These are phyloP conservation scores for Rhopalosiphum maidis DNA, from an alignment of 1,140 invertebrate species.

Conservation along the genomic window DNA sequence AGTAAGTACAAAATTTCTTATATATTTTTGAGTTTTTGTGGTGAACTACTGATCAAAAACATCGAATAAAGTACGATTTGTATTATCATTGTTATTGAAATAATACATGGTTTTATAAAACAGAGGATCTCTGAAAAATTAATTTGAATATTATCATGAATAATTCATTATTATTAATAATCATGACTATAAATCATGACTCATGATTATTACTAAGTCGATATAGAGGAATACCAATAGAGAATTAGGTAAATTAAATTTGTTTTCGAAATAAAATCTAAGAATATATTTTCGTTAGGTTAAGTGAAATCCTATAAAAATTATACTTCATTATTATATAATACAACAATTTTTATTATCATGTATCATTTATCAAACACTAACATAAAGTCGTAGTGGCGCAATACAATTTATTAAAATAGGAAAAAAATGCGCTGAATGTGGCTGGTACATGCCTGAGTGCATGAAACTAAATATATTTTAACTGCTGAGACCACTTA, in stretches of 20 bases:
- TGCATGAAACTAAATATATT: background rate
- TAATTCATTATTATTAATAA: too few species aligned
- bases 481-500: background rate
- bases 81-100: background rate
- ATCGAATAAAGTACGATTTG: background rate
- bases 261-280: background rate
- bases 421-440: background rate
- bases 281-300: background rate
- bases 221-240: background rate
- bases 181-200: too few species aligned
- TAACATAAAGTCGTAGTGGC: background rate
- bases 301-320: background rate
- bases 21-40: background rate
- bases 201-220: too few species aligned
- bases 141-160: background rate
- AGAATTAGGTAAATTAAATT: background rate
- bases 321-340: background rate
- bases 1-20: background rate
- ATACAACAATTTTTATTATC: background rate
- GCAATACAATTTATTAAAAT: conserved; percentile 3
- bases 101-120: background rate
- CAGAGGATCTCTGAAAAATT: background rate
- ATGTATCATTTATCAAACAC: background rate
- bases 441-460: background rate
- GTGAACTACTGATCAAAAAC: background rate